Conservation (phyloP, 2,888 invertebrate species). For the Dynastes hyllus region DNA sequence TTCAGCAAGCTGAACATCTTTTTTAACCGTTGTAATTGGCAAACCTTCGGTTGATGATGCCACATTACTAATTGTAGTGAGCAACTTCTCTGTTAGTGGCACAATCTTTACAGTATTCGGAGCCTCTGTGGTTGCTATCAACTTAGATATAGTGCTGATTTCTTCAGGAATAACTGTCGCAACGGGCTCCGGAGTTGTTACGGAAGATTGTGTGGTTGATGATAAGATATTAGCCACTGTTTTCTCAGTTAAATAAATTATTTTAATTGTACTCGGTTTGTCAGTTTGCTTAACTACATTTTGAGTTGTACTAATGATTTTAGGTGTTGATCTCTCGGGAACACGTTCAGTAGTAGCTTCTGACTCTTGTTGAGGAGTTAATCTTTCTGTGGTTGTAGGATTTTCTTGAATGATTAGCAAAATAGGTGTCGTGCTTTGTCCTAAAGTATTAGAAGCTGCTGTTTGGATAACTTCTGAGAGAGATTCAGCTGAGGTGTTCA, state of each 20-base stretch:
- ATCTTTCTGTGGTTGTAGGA: slow-evolving; percentile 9
- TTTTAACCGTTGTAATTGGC: background rate
- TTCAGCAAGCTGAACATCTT: background rate
- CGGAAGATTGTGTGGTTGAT: slow-evolving; percentile 20
- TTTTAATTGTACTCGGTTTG: slow-evolving; percentile 31
- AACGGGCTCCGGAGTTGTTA: slow-evolving; percentile 11
- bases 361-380: background rate
- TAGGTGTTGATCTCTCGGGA: background rate
- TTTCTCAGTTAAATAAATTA: slow-evolving; percentile 42
- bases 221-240: slow-evolving; percentile 38
- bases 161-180: slow-evolving; percentile 26
- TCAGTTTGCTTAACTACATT: slow-evolving; percentile 13
- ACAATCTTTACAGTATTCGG: slow-evolving; percentile 26
- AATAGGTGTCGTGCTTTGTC: slow-evolving; percentile 48
- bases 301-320: slow-evolving; percentile 9
- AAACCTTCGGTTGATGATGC: slow-evolving; percentile 20
- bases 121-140: slow-evolving; percentile 24
- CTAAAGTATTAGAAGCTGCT: slow-evolving; percentile 27
- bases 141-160: slow-evolving; percentile 29
- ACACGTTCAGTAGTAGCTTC: slow-evolving; percentile 1
- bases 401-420: slow-evolving; percentile 49
- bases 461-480: slow-evolving; percentile 42
- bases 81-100: slow-evolving; percentile 25
- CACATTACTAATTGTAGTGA: slow-evolving; percentile 13
- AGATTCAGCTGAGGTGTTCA: slow-evolving; percentile 1